Base-by-base conservation (phyloP, 2,113 vertebrate species). In the Salvelinus alpinus region DNA sequence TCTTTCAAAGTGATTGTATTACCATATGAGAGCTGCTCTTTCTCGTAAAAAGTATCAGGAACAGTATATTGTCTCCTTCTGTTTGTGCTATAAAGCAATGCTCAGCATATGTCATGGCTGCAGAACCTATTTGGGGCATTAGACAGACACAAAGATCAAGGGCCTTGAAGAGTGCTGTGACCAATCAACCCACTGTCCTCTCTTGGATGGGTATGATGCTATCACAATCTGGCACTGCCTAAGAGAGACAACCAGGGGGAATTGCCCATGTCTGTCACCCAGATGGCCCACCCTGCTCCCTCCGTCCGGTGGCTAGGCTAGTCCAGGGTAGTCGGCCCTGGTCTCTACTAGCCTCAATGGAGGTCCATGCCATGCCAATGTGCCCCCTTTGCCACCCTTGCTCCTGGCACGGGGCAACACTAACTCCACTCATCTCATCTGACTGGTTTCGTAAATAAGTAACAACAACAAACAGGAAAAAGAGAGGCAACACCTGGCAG, bases 391-490 rank as follows among this genome's bases (percentile, higher is more conserved):
- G 38, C 9, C 9, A 44, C 38, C 38, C 62, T 29, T 27, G 75
- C 78, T 82, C 51, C 76, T 85, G 88, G 87, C 84, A 75, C 62
- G 18, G 0, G 11, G 65, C 69, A 59, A 70, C 68, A 47, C 64
- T 44, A 2, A 31, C 71, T 67, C 78, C 38, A 44, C 38, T 3
- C 47, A 44, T 75, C 77, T 80, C 73, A 54, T 89, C 79, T 64
- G 72, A 74, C 73, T 69, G 78, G 72, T 72, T 80, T 87, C 38
- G 87, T 91, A 86, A 92, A 92, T 88, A 92, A 89, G 91, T 85
- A 89, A 90, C 87, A 87, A 87, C 88, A 88, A 91, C 88, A 89
- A 91, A 88, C 44, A 89, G 86, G 85, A 84, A 88, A 87, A 87
- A 84, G 86, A 82, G 82, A 72, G 79, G 6, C 78, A 73, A 44